These are phyloP conservation scores for Anthopleura sola DNA, from an alignment of 64 coral and sea anemone species.

Conservation along the genomic window DNA sequence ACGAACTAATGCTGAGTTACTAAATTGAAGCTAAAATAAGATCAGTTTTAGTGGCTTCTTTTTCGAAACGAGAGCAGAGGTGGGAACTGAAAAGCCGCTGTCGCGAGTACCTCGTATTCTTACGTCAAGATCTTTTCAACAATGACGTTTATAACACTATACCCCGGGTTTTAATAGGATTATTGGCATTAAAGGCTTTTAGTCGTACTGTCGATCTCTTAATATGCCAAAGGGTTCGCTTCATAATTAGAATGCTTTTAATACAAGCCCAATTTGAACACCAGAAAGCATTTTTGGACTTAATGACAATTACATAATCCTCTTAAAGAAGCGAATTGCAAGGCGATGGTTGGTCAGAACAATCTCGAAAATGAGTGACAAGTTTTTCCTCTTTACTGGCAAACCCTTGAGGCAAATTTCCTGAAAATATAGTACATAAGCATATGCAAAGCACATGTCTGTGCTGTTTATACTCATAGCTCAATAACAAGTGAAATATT, in stretches of 20 bases:
- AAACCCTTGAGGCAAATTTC: background rate
- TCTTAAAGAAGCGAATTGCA: background rate
- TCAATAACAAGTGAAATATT: background rate
- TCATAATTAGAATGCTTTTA: conserved; percentile 15
- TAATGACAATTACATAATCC: conserved; percentile 1
- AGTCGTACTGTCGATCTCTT: background rate
- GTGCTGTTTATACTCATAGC: background rate
- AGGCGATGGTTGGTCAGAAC: background rate
- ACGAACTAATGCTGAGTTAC: background rate
- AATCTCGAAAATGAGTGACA: background rate
- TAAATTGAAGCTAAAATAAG: background rate
- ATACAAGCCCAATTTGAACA: background rate
- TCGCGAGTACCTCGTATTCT: background rate
- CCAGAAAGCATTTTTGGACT: background rate
- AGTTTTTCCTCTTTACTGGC: background rate
- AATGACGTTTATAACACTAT: background rate
- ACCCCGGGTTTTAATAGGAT: background rate
- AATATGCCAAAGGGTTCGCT: background rate
- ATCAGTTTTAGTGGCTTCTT: background rate
- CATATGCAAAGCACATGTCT: background rate
- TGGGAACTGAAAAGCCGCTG: background rate
- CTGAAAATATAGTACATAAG: background rate
- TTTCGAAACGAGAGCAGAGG: background rate
- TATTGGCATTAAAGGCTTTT: background rate
- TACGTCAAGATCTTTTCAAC: background rate